phyloP scores from a whole-genome alignment of 2,797 vertebrate genomes.

The Falco columbarius region DNA sequence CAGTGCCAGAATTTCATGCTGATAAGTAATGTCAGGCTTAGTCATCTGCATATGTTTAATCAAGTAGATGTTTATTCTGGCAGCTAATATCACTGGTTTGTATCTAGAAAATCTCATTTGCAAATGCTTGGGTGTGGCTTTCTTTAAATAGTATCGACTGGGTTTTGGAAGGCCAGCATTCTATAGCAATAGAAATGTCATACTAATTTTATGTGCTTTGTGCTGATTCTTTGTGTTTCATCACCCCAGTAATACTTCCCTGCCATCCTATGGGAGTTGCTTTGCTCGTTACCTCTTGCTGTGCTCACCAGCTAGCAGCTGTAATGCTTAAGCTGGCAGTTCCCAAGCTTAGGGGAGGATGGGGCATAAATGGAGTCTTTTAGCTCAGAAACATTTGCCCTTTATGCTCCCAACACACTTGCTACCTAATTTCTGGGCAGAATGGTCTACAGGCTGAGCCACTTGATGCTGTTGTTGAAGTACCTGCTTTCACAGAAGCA shows the following conservation, averaged over 20 bases:
- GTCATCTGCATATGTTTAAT: background rate
- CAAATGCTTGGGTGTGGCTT: background rate
- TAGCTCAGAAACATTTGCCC: background rate
- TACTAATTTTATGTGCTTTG: background rate
- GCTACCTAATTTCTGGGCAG: background rate
- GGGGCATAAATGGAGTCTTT: background rate
- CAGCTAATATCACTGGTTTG: background rate
- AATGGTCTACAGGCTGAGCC: background rate
- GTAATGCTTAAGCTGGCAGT: background rate
- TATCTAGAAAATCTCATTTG: background rate
- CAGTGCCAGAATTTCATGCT: background rate
- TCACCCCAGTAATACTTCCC: fast-evolving
- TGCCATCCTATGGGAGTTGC: background rate
- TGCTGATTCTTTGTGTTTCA: background rate
- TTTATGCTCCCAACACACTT: background rate
- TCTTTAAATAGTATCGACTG: background rate
- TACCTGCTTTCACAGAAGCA: background rate
- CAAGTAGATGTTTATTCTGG: background rate
- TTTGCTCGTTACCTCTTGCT: background rate
- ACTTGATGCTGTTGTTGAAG: background rate
- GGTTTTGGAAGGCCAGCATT: background rate
- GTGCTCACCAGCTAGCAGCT: background rate
- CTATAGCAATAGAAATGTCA: background rate
- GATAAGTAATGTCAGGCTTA: background rate
- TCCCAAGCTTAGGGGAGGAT: background rate